Conservation (phyloP, 1,140 invertebrate genomes). For the Chymomyza costata region DNA sequence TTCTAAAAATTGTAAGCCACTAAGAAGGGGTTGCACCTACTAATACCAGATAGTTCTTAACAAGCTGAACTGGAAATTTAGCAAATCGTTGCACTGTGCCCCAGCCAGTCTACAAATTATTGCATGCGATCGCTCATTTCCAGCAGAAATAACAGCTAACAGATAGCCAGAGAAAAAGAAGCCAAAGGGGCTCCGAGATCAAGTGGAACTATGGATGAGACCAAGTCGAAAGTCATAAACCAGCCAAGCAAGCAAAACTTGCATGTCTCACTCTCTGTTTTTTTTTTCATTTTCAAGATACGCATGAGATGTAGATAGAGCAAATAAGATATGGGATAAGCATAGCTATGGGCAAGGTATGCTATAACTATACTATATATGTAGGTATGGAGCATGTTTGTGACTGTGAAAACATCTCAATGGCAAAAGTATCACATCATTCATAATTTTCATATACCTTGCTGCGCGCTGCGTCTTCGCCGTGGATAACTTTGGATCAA, state of each 20-base stretch:
- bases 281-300: too few species aligned
- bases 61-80: too few species aligned
- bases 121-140: constrained; percentile 73
- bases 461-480: too few species aligned
- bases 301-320: constrained; percentile 63
- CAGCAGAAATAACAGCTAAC: constrained; percentile 73
- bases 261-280: constrained; percentile 27
- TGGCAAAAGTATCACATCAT: constrained; percentile 75
- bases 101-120: constrained; percentile 65
- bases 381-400: constrained; percentile 50
- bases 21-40: too few species aligned
- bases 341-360: too few species aligned
- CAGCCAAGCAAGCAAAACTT: constrained; percentile 13
- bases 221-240: constrained; percentile 8
- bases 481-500: constrained; percentile 21
- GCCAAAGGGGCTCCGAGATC: constrained; percentile 15
- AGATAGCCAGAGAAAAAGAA: constrained; percentile 51
- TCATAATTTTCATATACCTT: too few species aligned
- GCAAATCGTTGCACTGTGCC: too few species aligned
- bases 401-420: constrained; percentile 73
- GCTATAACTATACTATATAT: neutral
- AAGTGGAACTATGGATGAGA: constrained; percentile 4
- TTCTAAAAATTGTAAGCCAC: too few species aligned
- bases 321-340: constrained; percentile 58
- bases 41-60: too few species aligned